Conservation (phyloP, 2,113 vertebrate species). For the Oncorhynchus masou region DNA sequence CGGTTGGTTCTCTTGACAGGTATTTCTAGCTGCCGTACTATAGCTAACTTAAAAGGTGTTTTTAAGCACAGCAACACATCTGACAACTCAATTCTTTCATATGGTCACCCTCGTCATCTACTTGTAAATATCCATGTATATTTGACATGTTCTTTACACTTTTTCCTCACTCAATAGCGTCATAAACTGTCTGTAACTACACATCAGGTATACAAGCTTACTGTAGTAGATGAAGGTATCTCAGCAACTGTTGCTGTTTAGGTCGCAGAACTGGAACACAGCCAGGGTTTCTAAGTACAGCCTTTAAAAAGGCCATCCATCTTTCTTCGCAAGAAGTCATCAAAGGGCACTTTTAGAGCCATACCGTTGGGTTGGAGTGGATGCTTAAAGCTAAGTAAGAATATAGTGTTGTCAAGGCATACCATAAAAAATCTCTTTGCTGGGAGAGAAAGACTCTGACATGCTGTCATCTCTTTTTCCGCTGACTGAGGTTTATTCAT, state of each 20-base stretch:
- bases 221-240: neutral
- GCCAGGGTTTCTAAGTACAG: neutral
- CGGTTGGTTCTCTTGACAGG: neutral
- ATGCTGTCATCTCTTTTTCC: conserved; percentile 32
- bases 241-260: neutral
- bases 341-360: neutral
- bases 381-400: conserved; percentile 37
- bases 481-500: conserved; percentile 43
- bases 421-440: conserved; percentile 15
- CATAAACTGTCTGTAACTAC: conserved; percentile 3
- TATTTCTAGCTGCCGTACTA: neutral
- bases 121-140: conserved; percentile 67
- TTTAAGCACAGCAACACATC: conserved; percentile 36
- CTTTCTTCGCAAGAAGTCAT: conserved; percentile 6
- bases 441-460: conserved; percentile 22
- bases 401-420: conserved; percentile 17
- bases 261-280: neutral
- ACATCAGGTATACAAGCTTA: neutral
- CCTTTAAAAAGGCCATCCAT: conserved; percentile 38
- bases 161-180: conserved; percentile 50
- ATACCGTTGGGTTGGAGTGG: conserved; percentile 14
- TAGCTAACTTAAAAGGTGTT: neutral
- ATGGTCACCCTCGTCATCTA: conserved; percentile 50
- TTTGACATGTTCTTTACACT: conserved; percentile 63
- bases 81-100: conserved; percentile 65